phyloP scores from a whole-genome alignment of 1,140 invertebrate species.

The Berghia stephanieae region DNA sequence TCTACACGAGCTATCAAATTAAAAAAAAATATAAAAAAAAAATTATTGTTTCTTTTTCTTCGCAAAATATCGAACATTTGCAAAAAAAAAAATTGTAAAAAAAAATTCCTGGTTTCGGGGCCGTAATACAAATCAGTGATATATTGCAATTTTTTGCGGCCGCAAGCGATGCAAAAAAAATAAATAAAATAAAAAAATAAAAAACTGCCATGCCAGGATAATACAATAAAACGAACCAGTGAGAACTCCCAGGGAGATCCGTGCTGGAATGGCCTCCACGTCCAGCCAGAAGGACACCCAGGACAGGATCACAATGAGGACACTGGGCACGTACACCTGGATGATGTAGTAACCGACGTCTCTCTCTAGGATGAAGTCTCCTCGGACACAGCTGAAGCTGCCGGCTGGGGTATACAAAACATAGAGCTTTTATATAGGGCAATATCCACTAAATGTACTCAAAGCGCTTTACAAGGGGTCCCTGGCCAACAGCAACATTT shows the following conservation, averaged over 20 bases:
- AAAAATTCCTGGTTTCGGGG: too few relatives aligned
- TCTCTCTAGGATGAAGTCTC: slow-evolving; percentile 40
- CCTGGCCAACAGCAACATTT: too few relatives aligned
- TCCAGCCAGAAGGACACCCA: slow-evolving; percentile 95
- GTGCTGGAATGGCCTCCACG: slow-evolving; percentile 72
- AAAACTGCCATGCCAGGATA: background rate
- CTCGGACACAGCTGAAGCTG: slow-evolving; percentile 44
- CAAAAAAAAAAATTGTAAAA: too few relatives aligned
- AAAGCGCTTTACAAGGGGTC: too few relatives aligned
- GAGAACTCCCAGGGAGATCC: slow-evolving; percentile 70
- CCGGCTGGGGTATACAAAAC: slow-evolving; percentile 27
- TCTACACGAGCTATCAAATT: too few relatives aligned
- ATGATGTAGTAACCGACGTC: slow-evolving; percentile 50
- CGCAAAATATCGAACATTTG: too few relatives aligned
- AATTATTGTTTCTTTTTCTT: too few relatives aligned
- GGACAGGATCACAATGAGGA: slow-evolving; percentile 80
- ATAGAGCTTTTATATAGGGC: background rate
- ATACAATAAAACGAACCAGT: slow-evolving; percentile 31
- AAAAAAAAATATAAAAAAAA: too few relatives aligned
- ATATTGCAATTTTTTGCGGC: background rate
- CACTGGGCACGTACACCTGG: slow-evolving; percentile 50
- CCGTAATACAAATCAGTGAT: too few relatives aligned
- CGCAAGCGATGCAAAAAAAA: background rate
- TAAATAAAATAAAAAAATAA: background rate
- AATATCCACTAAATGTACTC: too few relatives aligned